These are phyloP conservation scores for Ricordea florida DNA, from an alignment of 92 coral and sea anemone species.

Conservation along the genomic window DNA sequence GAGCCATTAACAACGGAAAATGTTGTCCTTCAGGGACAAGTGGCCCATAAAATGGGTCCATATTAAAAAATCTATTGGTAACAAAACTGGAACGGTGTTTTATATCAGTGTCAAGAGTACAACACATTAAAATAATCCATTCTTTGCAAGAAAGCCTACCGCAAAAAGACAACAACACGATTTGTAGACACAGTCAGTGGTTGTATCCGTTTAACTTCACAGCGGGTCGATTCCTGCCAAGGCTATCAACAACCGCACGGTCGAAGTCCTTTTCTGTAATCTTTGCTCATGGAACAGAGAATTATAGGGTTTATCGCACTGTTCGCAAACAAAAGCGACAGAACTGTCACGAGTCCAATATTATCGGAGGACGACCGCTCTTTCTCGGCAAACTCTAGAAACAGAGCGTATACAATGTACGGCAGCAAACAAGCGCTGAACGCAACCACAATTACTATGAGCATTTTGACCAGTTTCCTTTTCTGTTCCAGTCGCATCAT, in stretches of 20 bases:
- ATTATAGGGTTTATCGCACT: conserved; percentile 95
- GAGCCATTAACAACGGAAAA: too few species aligned
- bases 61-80: too few species aligned
- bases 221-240: background rate
- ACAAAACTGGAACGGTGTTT: too few species aligned
- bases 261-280: conserved; percentile 78
- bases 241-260: conserved; percentile 74
- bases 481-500: conserved; percentile 84
- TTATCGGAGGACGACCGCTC: conserved; percentile 30
- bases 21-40: too few species aligned
- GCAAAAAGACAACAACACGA: too few species aligned
- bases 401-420: conserved; percentile 58
- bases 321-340: conserved; percentile 84
- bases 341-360: conserved; percentile 71
- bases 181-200: too few species aligned
- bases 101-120: too few species aligned
- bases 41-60: too few species aligned
- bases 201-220: too few species aligned
- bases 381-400: conserved; percentile 68
- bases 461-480: conserved; percentile 92
- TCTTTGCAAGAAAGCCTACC: too few species aligned
- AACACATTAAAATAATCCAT: too few species aligned
- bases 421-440: conserved; percentile 89
- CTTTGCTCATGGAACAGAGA: conserved; percentile 96
- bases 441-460: conserved; percentile 86